phyloP scores from a whole-genome alignment of 2,113 vertebrate species.

The Cynocephalus volans region DNA sequence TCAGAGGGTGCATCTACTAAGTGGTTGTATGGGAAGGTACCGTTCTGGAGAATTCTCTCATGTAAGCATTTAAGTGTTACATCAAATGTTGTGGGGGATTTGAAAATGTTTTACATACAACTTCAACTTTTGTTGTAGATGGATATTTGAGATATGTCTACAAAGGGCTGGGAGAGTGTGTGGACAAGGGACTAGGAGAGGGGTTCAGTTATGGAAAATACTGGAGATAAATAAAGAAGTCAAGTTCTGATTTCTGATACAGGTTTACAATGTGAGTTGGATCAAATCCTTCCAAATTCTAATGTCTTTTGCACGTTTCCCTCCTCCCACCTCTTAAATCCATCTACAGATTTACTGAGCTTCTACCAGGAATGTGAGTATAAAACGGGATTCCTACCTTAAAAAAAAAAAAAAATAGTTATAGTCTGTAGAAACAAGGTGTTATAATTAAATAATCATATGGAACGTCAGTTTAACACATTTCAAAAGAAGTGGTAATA shows the following conservation, averaged over 20 bases:
- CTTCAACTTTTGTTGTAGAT: conserved; percentile 36
- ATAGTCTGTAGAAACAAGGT: background rate
- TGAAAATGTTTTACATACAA: conserved; percentile 30
- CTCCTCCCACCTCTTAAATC: background rate
- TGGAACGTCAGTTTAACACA: background rate
- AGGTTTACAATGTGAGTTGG: conserved; percentile 34
- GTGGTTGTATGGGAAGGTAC: conserved; percentile 57
- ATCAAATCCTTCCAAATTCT: conserved; percentile 43
- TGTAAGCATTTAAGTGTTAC: background rate
- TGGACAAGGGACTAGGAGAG: background rate
- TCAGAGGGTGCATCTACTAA: background rate
- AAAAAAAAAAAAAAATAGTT: background rate
- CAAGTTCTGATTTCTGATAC: conserved; percentile 37
- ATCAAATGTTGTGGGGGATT: background rate
- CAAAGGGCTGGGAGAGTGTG: background rate
- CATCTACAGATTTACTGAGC: background rate
- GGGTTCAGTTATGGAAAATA: conserved; percentile 45
- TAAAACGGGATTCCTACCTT: conserved; percentile 23
- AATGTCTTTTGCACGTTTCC: conserved; percentile 22
- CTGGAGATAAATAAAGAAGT: conserved; percentile 15
- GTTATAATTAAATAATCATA: conserved; percentile 7
- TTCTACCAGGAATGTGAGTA: background rate
- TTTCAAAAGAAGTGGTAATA: conserved; percentile 57
- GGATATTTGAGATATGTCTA: background rate
- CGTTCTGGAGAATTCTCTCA: conserved; percentile 66